Base-by-base conservation (phyloP, 2,113 vertebrate species). In the Gorsachius goisagi region DNA sequence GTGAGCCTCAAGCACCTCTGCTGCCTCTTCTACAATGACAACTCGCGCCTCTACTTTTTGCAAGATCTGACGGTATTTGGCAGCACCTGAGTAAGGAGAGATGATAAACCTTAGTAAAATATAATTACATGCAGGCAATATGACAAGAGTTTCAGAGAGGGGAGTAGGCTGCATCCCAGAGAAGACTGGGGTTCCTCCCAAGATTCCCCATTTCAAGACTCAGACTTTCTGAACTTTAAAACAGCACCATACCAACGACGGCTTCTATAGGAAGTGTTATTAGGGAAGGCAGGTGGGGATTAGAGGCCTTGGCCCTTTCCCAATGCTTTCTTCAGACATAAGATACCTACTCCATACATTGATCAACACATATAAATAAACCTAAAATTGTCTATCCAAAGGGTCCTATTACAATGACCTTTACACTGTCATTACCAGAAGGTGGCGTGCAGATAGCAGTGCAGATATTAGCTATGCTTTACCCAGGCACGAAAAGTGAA, bases 1-100 rank as follows among this genome's bases (percentile, higher is more conserved):
- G 93, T 99, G 99, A 68, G 99, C 99, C 95, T 99, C 99, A 10
- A 99, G 98, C 56, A 99, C 99, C 90, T 99, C 99, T 4, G 99
- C 99, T 23, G 99, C 99, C 97, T 99, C 99, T 91, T 99, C 99
- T 58, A 99, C 98, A 11, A 99, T 98, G 86, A 99, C 98, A 90
- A 99, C 98, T 23, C 88, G 68, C 0, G 99, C 99, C 80, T 96
- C 71, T 62, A 99, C 96, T 75, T 98, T 97, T 97, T 99, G 99
- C 69, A 99, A 97, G 78, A 98, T 97, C 89, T 96, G 97, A 24
- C 98, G 98, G 93, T 98, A 99, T 94, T 99, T 99, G 93, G 99
- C 99, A 45, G 99, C 99, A 77, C 99, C 99, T 98, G 63, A 41
- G 33, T 79, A 66, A 91, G 49, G 58, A 80, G 20, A 91, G 41